Percentiles rank a stretch among this genome's conserved stretches.
These are phyloP conservation scores for Podarcis siculus DNA, from an alignment of 2,797 vertebrate species.

Conservation along the genomic window DNA sequence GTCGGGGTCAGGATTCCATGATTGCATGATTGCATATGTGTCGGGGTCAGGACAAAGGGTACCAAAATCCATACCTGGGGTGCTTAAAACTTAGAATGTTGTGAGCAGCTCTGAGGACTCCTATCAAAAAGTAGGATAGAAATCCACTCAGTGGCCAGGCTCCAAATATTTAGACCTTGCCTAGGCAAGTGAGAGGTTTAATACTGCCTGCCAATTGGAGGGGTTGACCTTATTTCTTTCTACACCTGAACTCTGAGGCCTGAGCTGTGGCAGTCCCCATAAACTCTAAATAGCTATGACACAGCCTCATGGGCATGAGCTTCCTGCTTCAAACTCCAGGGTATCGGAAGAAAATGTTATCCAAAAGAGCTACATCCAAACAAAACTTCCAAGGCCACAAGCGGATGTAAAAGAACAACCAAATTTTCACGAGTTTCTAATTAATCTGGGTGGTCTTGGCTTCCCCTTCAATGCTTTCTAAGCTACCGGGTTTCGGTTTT, in stretches of 20 bases:
- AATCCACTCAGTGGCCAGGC: background rate
- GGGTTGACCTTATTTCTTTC: background rate
- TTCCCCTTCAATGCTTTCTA: too few species aligned
- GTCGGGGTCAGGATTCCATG: too few species aligned
- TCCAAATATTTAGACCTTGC: background rate
- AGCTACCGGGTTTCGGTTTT: background rate
- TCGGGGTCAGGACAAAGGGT: too few species aligned
- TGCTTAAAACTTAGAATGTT: background rate
- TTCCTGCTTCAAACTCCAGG: too few species aligned
- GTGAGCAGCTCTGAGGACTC: background rate
- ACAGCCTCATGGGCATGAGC: background rate
- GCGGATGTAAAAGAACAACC: background rate
- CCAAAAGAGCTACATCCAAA: background rate
- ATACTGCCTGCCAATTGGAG: background rate
- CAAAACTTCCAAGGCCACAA: background rate
- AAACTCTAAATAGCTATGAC: background rate
- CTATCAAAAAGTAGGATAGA: background rate
- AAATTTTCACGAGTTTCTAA: background rate
- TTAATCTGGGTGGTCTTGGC: background rate
- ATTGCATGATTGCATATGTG: too few species aligned
- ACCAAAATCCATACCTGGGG: background rate
- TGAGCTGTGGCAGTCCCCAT: too few species aligned
- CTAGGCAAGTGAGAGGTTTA: background rate
- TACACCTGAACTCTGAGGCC: background rate
- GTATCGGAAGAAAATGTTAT: background rate